phyloP scores from a whole-genome alignment of 92 coral and sea anemone genomes.

The Diadumene lineata region DNA sequence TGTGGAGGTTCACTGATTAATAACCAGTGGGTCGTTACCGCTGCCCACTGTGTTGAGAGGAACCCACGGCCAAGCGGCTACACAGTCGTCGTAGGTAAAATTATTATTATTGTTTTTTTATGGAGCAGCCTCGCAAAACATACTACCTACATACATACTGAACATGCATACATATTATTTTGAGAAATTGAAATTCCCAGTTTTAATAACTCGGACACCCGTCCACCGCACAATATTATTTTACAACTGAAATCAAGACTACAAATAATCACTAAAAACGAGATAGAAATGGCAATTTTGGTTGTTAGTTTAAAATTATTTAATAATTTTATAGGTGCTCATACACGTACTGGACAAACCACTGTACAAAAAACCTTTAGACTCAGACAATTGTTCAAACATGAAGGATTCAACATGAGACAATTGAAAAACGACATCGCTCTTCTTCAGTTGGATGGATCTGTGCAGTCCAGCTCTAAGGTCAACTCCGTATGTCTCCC shows the following conservation, averaged over 20 bases:
- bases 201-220: too few relatives aligned
- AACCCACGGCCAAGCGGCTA: slow-evolving; percentile 36
- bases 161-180: too few relatives aligned
- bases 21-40: slow-evolving; percentile 16
- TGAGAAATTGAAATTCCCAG: too few relatives aligned
- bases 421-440: slow-evolving; percentile 57
- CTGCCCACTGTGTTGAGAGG: slow-evolving; percentile 24
- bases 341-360: slow-evolving; percentile 39
- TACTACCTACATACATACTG: too few relatives aligned
- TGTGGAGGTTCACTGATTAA: slow-evolving; percentile 64
- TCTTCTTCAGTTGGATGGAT: slow-evolving; percentile 39
- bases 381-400: slow-evolving; percentile 34
- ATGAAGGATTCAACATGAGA: slow-evolving; percentile 45
- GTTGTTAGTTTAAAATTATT: neutral
- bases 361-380: slow-evolving; percentile 33
- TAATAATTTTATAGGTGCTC: slow-evolving; percentile 57
- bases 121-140: too few relatives aligned
- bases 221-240: too few relatives aligned
- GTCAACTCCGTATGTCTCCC: slow-evolving; percentile 62
- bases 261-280: too few relatives aligned
- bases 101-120: too few relatives aligned
- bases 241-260: too few relatives aligned
- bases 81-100: slow-evolving; percentile 55
- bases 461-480: slow-evolving; percentile 28
- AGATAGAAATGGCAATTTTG: too few relatives aligned